Conservation (phyloP, 2,888 invertebrate species). For the Blera fallax region DNA sequence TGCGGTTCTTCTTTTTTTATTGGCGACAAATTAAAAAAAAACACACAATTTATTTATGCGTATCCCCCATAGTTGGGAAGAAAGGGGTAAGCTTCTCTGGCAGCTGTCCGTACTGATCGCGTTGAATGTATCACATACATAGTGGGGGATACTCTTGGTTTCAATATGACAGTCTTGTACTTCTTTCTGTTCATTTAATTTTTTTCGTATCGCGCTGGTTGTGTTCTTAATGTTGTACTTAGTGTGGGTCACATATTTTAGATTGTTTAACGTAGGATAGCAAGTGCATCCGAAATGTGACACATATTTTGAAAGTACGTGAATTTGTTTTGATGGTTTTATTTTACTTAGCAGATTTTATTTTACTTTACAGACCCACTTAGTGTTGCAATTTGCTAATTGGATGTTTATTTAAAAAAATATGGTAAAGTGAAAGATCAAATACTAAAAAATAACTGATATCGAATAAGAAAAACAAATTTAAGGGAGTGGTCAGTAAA, state of each 20-base stretch:
- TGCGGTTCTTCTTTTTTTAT: constrained; percentile 3
- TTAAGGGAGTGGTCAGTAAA: neutral
- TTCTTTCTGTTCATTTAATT: neutral
- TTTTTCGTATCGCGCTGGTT: too few species aligned
- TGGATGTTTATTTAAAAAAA: constrained; percentile 2
- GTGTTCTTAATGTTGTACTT: neutral
- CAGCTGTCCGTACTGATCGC: neutral
- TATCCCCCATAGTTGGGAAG: neutral
- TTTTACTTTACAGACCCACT: neutral
- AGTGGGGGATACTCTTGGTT: constrained; percentile 16
- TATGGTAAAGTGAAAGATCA: neutral
- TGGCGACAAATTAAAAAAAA: constrained; percentile 46
- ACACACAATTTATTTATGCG: constrained; percentile 1
- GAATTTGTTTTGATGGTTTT: neutral
- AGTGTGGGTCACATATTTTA: constrained; percentile 16
- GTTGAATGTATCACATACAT: neutral
- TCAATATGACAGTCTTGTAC: constrained; percentile 3
- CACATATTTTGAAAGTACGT: constrained; percentile 1
- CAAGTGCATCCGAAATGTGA: constrained; percentile 28
- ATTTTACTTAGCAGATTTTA: too few species aligned
- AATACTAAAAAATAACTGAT: neutral
- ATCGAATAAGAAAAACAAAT: neutral
- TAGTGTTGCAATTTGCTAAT: neutral
- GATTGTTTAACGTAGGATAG: neutral
- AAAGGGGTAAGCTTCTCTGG: neutral